phyloP scores from a whole-genome alignment of 1,140 invertebrate species.

The Bombus terrestris region DNA sequence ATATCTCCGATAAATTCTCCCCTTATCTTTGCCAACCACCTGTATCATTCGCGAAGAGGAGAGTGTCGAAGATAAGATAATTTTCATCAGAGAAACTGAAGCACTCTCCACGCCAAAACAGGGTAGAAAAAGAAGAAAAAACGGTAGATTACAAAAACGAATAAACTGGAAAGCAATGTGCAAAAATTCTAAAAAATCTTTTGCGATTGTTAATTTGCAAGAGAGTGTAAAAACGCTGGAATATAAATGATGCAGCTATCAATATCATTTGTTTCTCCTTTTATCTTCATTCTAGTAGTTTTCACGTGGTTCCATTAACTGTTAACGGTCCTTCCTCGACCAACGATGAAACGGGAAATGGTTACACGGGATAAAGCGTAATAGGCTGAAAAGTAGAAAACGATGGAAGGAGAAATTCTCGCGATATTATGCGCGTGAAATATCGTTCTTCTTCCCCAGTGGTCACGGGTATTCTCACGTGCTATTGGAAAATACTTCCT shows the following conservation, averaged over 20 bases:
- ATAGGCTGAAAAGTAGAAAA: not conserved
- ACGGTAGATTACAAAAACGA: no score
- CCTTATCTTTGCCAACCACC: not conserved
- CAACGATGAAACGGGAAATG: not conserved
- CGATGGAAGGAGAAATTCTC: not conserved
- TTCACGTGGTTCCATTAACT: slow-evolving; percentile 41
- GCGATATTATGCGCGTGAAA: slow-evolving; percentile 64
- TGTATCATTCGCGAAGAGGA: not conserved
- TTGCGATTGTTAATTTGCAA: not conserved
- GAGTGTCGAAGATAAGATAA: not conserved
- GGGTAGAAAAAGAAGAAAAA: not conserved
- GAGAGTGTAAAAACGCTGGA: not conserved
- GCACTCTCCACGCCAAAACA: not conserved
- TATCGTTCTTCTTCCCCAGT: slow-evolving; percentile 38
- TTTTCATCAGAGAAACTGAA: not conserved
- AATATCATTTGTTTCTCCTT: slow-evolving; percentile 23
- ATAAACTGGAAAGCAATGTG: not conserved
- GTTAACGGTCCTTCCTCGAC: not conserved
- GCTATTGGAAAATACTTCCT: slow-evolving; percentile 68
- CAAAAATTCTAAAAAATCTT: not conserved
- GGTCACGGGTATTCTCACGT: not conserved
- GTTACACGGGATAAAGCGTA: not conserved
- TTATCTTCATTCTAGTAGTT: slow-evolving; percentile 58
- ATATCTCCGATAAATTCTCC: not conserved
- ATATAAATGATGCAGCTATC: not conserved